Evolutionary conservation across 2,888 invertebrate genomes (phyloP), one percentile per base, ranked within the genome.

Genomic region (Clistopyga incitator): DNA sequence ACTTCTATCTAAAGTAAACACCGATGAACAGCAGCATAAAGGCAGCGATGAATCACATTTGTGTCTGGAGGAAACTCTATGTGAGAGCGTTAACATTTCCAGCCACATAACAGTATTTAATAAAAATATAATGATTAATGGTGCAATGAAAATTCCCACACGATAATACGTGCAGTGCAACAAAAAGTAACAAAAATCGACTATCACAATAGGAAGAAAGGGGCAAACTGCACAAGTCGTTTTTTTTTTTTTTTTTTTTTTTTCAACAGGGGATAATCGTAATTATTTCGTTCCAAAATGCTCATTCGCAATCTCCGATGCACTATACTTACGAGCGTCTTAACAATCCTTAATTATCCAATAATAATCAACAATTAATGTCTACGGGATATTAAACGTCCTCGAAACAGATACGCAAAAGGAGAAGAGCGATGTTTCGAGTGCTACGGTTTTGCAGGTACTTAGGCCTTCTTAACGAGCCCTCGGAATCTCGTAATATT

Each of bases 101-200:
- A 82, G 47, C 78, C 61, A 78, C 20, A 29, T 42, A n/a, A n/a
- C n/a, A n/a, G n/a, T n/a, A n/a, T 47, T 82, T 64, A 42, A 78
- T 29, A 38, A n/a, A 23, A 15, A 68, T 20, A 56, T 23, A 38
- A 29, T 38, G 34, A 56, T 23, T 25, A n/a, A 81, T 70, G 18
- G 65, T 68, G 72, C 50, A 77, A 74, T n/a, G 25, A 56, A 25
- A 56, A 56, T 13, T 10, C 38, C n/a, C n/a, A n/a, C n/a, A 25
- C 52, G 77, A 82, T 72, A 75, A 6, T 11, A 38, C 20, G 20
- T 13, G 38, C n/a, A 42, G 38, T 15, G 18, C 23, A 3, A 18
- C 42, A 42, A 65, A 78, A 65, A 54, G n/a, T 8, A 38, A 54
- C 25, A 71, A 78, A 65, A 54, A 34, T n/a, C 1, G 64, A 3